Base-by-base conservation (phyloP, 2,113 vertebrate species). In the Electrona antarctica region DNA sequence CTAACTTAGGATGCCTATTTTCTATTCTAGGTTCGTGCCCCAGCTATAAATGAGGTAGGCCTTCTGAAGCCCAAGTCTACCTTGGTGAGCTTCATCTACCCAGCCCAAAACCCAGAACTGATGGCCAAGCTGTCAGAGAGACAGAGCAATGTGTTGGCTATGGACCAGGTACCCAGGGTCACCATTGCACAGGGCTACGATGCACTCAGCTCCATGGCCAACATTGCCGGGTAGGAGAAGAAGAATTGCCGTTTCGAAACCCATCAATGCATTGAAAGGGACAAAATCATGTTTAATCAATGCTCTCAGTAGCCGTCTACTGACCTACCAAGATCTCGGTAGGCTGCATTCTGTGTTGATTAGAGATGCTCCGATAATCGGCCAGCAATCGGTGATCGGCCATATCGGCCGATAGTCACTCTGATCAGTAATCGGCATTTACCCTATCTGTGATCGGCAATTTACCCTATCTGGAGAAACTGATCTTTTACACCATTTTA, bases 151-250 rank as follows among this genome's bases (percentile, higher is more conserved):
- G 90, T 93, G 65, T 73, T 94, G 71, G 93, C 93, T 64, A 93
- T 92, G 93, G 93, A 94, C 71, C 90, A 94, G 86, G 93, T 94
- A 60, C 90, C 94, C 71, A 79, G 93, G 41, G 94, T 95, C 65
- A 95, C 94, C 60, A 94, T 95, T 48, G 94, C 94, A 2, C 94
- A 95, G 85, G 93, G 94, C 58, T 93, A 88, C 1, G 93, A 94
- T 60, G 92, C 91, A 0, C 88, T 94, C 73, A 94, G 93, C 85
- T 93, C 88, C 65, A 92, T 92, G 93, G 93, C 91, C 10, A 94
- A 92, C 84, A 92, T 94, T 46, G 93, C 92, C 48, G 92, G 92
- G 92, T 95, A 75, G 80, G 80, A 69, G 47, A 28, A 5, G 3
- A 1, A 60, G 21, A 21, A 46, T 10, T 1, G 1, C 21, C 21